Percentiles rank a stretch among this genome's conserved stretches.
Conservation (phyloP, 2,888 invertebrate genomes). For the Hydriomena furcata region DNA sequence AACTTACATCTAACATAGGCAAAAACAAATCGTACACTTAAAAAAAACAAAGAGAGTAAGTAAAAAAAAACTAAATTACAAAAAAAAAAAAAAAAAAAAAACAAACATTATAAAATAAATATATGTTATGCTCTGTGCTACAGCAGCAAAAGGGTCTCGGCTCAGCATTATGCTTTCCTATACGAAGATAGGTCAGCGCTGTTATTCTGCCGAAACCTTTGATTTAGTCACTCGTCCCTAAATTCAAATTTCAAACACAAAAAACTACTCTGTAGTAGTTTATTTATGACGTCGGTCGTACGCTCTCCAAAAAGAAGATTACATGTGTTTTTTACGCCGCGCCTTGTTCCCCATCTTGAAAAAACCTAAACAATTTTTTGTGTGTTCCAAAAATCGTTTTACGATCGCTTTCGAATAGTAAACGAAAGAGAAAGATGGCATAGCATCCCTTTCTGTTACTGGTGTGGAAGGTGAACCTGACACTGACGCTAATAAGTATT, state of each 20-base stretch:
- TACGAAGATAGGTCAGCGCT: too few species aligned
- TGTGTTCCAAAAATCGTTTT: slow-evolving; percentile 70
- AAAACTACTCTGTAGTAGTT: slow-evolving; percentile 67
- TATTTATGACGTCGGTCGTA: slow-evolving; percentile 69
- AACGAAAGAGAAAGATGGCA: slow-evolving; percentile 54
- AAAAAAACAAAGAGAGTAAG: too few species aligned
- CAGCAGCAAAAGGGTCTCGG: too few species aligned
- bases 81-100: too few species aligned
- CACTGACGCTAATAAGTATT: slow-evolving; percentile 61
- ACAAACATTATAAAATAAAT: too few species aligned
- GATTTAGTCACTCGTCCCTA: too few species aligned
- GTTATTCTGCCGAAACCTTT: too few species aligned
- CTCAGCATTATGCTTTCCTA: too few species aligned
- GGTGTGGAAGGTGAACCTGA: slow-evolving; percentile 61
- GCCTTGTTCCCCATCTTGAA: slow-evolving; percentile 56
- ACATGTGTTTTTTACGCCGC: slow-evolving; percentile 49
- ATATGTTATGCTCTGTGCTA: too few species aligned
- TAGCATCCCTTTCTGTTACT: slow-evolving; percentile 46
- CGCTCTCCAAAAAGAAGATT: slow-evolving; percentile 67
- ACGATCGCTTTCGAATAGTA: slow-evolving; percentile 78
- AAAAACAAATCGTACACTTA: too few species aligned
- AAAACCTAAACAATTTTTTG: slow-evolving; percentile 81
- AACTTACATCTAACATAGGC: too few species aligned
- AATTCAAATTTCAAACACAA: slow-evolving; percentile 61
- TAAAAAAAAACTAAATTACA: too few species aligned